phyloP scores from a whole-genome alignment of 2,113 vertebrate species.

The Epinephelus cyanopodus region DNA sequence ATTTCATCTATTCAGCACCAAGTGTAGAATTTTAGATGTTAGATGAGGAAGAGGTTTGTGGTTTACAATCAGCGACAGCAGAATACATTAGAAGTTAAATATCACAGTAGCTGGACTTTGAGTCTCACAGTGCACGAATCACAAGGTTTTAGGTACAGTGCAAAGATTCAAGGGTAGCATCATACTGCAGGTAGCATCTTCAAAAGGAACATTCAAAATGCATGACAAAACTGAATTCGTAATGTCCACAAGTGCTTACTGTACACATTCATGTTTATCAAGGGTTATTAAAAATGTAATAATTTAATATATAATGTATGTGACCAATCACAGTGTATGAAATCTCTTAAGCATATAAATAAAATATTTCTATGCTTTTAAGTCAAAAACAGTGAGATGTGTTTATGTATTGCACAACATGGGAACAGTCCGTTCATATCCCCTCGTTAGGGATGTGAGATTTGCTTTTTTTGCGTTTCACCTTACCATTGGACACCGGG shows the following conservation, averaged over 20 bases:
- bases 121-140: slow-evolving; percentile 2
- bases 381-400: not conserved
- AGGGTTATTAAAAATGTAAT: not conserved
- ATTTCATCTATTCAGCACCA: slow-evolving; percentile 27
- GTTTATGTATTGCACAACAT: not conserved
- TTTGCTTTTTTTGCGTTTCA: slow-evolving; percentile 87
- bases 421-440: slow-evolving; percentile 59
- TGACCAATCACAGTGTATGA: not conserved
- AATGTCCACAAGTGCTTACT: not conserved
- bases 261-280: not conserved
- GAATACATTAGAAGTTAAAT: slow-evolving; percentile 3
- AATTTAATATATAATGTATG: not conserved
- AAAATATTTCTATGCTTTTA: not conserved
- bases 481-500: slow-evolving; percentile 72
- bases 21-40: not conserved
- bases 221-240: not conserved
- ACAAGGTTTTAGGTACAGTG: slow-evolving; percentile 8
- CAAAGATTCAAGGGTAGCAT: not conserved
- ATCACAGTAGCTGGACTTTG: slow-evolving; percentile 1
- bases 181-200: slow-evolving; percentile 10
- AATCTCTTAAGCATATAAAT: not conserved
- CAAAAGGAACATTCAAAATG: slow-evolving; percentile 20
- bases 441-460: slow-evolving; percentile 64
- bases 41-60: not conserved
- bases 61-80: not conserved